Evolutionary conservation across 2,113 vertebrate genomes (phyloP).

Genomic region (Indicator maculatus): DNA sequence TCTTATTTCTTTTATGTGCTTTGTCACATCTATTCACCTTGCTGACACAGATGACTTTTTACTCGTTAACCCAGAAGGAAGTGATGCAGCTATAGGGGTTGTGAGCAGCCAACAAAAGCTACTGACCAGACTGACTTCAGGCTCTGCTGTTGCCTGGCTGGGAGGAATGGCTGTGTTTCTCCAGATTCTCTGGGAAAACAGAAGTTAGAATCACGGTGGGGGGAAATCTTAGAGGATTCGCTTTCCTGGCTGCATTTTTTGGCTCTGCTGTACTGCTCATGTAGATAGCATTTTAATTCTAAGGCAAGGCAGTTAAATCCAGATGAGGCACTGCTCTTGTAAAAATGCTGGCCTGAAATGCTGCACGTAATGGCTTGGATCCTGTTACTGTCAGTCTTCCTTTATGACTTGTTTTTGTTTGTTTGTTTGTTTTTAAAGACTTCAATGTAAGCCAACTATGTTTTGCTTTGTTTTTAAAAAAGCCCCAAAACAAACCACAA

Average conservation of each 20-base stretch:
- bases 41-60: background rate
- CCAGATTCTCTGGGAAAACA: background rate
- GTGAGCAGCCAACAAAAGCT: background rate
- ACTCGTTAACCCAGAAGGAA: background rate
- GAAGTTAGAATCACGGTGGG: background rate
- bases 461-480: background rate
- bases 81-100: rapidly evolving
- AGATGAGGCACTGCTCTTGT: background rate
- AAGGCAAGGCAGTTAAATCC: background rate
- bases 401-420: background rate
- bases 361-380: background rate
- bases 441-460: background rate
- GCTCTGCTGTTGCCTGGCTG: background rate
- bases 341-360: conserved; percentile 26
- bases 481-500: background rate
- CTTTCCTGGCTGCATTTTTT: background rate
- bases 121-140: background rate
- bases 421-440: background rate
- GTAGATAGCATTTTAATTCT: conserved; percentile 22
- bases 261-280: background rate
- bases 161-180: background rate
- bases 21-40: background rate
- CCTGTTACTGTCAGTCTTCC: background rate
- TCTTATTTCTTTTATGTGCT: background rate
- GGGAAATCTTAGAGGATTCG: background rate